phyloP scores from a whole-genome alignment of 2,113 vertebrate species.

The Cheirogaleus medius region DNA sequence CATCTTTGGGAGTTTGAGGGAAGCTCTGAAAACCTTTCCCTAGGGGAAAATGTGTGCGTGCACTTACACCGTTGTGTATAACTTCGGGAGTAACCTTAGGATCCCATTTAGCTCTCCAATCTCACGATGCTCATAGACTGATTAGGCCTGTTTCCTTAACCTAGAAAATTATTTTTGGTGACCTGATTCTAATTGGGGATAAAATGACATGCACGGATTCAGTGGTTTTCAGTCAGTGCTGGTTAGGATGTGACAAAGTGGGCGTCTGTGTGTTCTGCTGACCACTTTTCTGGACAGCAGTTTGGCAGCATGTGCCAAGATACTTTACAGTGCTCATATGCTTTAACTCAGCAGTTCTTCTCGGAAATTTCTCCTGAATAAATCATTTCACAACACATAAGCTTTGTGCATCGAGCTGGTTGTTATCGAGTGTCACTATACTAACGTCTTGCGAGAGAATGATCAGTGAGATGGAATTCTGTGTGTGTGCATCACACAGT shows the following conservation, averaged over 20 bases:
- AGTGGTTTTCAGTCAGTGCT: background rate
- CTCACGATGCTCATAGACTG: background rate
- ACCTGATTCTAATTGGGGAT: background rate
- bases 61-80: accelerated
- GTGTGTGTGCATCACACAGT: accelerated
- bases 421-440: accelerated
- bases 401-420: background rate
- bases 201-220: accelerated
- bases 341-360: background rate
- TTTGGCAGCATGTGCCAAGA: accelerated
- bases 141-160: background rate
- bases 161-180: background rate
- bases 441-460: accelerated
- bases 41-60: accelerated
- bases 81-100: background rate
- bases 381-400: background rate
- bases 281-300: background rate
- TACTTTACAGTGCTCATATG: background rate
- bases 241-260: accelerated
- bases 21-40: background rate
- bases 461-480: accelerated
- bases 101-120: background rate
- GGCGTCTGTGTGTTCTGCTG: accelerated
- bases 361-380: background rate
- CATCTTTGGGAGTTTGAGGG: accelerated